Evolutionary conservation across 2,888 invertebrate species (phyloP), one percentile per base, ranked within the genome.

Genomic region (Monopis laevigella): DNA sequence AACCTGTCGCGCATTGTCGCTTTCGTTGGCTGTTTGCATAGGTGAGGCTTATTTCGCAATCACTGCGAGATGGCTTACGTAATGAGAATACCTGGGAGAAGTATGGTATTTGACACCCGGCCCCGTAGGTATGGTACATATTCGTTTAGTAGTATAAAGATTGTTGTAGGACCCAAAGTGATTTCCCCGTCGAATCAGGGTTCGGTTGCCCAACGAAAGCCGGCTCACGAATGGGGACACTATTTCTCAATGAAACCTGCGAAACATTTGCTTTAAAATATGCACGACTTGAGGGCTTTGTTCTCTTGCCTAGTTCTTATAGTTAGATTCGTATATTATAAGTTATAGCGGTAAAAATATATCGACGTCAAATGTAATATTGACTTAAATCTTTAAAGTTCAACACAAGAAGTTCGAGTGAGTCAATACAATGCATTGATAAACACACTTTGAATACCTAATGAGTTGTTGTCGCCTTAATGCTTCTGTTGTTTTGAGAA

Each of bases 191-290:
- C 70, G 68, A 75, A 74, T 70, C 69, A 65, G 64, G 70, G 74
- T 72, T 69, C 65, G 61, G 65, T 75, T 77, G 65, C 75, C 55
- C 66, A 75, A 77, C 62, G 52, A 52, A 62, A 62, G 60, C 57
- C 54, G 56, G 55, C 68, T 68, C 68, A 65, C 70, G 70, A 77
- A 74, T 73, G 74, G 65, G 74, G 72, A 66, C 78, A 67, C 59
- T 62, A 62, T 80, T 75, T 73, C 77, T 69, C 74, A 77, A 78
- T 69, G 65, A 67, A 73, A 66, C 63, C 78, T 71, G 65, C 68
- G 74, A 75, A 78, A 77, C 63, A 56, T 70, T 71, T 68, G 65
- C 69, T 67, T 69, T 65, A 72, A 71, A 74, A 72, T 77, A 74
- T 71, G 67, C 71, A 77, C 74, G 32, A 32, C 32, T 32, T 2